Percentiles rank a stretch among this genome's conserved stretches.
phyloP scores from a whole-genome alignment of 2,797 vertebrate genomes.

The Iguana delicatissima region DNA sequence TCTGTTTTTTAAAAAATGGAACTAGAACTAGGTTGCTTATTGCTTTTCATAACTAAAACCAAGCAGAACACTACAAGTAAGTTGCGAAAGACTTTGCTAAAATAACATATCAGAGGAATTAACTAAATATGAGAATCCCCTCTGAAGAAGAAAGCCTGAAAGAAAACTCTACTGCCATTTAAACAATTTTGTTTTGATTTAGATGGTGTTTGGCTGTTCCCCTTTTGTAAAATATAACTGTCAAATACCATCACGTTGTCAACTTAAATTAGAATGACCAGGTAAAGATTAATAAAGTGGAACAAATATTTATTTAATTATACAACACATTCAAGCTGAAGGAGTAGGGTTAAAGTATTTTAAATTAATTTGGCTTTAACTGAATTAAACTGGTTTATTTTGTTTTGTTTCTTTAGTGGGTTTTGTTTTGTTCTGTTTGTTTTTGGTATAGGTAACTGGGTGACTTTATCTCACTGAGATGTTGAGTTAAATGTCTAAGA shows the following conservation, averaged over 20 bases:
- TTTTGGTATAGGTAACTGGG: too few species aligned
- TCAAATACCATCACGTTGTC: not conserved
- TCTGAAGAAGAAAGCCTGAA: not conserved
- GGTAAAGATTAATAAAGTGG: not conserved
- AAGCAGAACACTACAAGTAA: not conserved
- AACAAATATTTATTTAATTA: not conserved
- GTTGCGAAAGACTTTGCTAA: conserved; percentile 5
- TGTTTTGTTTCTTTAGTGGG: not conserved
- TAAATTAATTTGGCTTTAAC: not conserved
- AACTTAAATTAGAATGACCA: not conserved
- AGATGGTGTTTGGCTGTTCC: conserved; percentile 12
- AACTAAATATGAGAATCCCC: not conserved
- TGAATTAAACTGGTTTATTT: not conserved
- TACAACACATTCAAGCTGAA: not conserved
- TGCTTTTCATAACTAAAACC: not conserved
- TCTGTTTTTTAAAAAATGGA: not conserved
- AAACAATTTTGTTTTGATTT: conserved; percentile 5
- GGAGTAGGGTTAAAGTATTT: not conserved
- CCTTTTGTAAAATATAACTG: conserved; percentile 45
- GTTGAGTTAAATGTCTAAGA: not conserved
- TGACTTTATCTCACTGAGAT: not conserved
- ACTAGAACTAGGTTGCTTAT: not conserved
- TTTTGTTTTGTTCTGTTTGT: not conserved
- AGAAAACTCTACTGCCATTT: not conserved
- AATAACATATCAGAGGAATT: conserved; percentile 34